Evolutionary conservation across 2,113 vertebrate genomes (phyloP).

Genomic region (Uria aalge): DNA sequence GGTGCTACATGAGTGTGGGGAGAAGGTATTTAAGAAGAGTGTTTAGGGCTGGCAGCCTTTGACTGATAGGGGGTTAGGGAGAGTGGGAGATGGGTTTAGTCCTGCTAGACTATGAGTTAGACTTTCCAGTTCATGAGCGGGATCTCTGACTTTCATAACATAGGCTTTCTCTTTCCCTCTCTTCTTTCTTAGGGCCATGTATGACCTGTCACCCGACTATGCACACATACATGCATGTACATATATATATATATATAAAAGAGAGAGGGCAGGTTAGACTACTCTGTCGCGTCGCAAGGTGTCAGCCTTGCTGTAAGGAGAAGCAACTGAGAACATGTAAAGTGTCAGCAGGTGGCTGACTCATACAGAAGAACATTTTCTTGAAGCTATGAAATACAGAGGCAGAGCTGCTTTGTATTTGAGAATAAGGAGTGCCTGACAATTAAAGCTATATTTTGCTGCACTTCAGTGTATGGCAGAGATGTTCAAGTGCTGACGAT

Average conservation of each 20-base stretch:
- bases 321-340: not conserved
- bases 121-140: not conserved
- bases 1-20: not conserved
- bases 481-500: not conserved
- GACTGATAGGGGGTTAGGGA: not conserved
- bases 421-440: not conserved
- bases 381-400: not conserved
- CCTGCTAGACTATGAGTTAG: not conserved
- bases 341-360: not conserved
- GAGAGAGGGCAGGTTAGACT: not conserved
- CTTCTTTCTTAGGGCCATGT: not conserved
- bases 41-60: not conserved
- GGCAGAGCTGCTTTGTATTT: not conserved
- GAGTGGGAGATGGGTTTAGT: not conserved
- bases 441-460: not conserved
- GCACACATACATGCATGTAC: rapidly evolving
- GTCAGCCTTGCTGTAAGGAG: not conserved
- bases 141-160: not conserved
- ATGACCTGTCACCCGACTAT: not conserved
- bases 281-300: not conserved
- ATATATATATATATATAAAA: not conserved
- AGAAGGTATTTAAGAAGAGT: not conserved
- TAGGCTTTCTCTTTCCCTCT: not conserved
- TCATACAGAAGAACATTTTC: not conserved
- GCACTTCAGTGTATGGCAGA: not conserved